A percentile compares a stretch with the other conserved stretches of the same genome.
Evolutionary conservation across 2,797 vertebrate genomes (phyloP).

Genomic region (Huso huso): DNA sequence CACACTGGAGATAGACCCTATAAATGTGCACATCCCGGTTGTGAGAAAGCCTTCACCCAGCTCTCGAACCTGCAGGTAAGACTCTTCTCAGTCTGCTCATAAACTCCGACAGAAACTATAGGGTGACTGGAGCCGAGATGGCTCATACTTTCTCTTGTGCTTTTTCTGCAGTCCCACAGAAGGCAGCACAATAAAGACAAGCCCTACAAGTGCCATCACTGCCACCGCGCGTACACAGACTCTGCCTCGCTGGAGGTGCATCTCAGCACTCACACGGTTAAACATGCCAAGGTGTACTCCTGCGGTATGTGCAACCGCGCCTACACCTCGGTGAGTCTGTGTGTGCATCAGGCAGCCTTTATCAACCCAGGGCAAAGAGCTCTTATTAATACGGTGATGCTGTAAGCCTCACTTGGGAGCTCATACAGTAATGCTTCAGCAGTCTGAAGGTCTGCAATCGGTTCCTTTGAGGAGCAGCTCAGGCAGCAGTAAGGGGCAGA

Average conservation of each 20-base stretch:
- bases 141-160: not conserved
- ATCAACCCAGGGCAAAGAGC: too few species aligned
- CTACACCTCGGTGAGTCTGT: constrained; percentile 84
- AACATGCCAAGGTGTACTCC: constrained; percentile 94
- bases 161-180: constrained; percentile 77
- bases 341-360: not conserved
- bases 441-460: too few species aligned
- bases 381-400: too few species aligned
- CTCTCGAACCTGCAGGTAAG: constrained; percentile 95
- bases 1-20: constrained; percentile 97
- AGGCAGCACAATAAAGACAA: constrained; percentile 99
- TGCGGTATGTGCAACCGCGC: constrained; percentile 95
- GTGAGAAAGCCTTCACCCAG: constrained; percentile 97
- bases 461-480: too few species aligned
- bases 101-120: not conserved
- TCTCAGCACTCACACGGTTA: constrained; percentile 93
- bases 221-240: constrained; percentile 92
- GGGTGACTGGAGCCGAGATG: not conserved
- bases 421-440: too few species aligned
- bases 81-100: not conserved
- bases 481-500: too few species aligned
- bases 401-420: too few species aligned
- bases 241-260: constrained; percentile 87
- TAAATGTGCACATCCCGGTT: constrained; percentile 89
- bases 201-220: constrained; percentile 96